Percentiles rank a stretch among this genome's conserved stretches.
Evolutionary conservation across 1,140 invertebrate species (phyloP).

Genomic region (Eufriesea mexicana): DNA sequence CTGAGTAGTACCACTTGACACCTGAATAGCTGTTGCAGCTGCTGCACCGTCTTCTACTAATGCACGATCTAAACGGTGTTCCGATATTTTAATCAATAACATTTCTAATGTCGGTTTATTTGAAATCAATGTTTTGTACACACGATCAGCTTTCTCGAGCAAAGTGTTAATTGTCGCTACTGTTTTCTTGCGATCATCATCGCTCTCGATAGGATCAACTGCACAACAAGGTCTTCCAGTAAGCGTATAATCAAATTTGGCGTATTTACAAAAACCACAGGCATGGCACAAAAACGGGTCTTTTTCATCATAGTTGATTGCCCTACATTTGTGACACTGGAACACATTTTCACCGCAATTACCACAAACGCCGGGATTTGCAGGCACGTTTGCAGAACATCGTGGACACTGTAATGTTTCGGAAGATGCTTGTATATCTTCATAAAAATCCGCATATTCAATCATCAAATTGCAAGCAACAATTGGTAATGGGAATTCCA

Average conservation of each 20-base stretch:
- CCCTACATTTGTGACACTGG: constrained; percentile 98
- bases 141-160: constrained; percentile 96
- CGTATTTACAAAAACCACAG: constrained; percentile 99
- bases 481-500: constrained; percentile 97
- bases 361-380: constrained; percentile 97
- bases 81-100: constrained; percentile 89
- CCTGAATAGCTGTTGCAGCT: constrained; percentile 72
- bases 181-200: constrained; percentile 98
- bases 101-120: constrained; percentile 95
- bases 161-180: constrained; percentile 94
- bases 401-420: constrained; percentile 98
- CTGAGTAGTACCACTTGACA: constrained; percentile 83
- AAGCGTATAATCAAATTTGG: constrained; percentile 98
- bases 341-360: constrained; percentile 99
- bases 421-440: constrained; percentile 89
- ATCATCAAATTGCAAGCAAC: constrained; percentile 99
- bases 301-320: constrained; percentile 99
- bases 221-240: constrained; percentile 95
- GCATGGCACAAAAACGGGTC: constrained; percentile 99
- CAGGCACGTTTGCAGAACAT: constrained; percentile 97
- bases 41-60: constrained; percentile 82
- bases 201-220: constrained; percentile 98
- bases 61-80: constrained; percentile 87
- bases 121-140: constrained; percentile 94
- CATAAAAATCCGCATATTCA: constrained; percentile 98